Percentiles rank a stretch among this genome's conserved stretches.
phyloP scores from a whole-genome alignment of 1,140 invertebrate genomes.

The Ooceraea biroi region DNA sequence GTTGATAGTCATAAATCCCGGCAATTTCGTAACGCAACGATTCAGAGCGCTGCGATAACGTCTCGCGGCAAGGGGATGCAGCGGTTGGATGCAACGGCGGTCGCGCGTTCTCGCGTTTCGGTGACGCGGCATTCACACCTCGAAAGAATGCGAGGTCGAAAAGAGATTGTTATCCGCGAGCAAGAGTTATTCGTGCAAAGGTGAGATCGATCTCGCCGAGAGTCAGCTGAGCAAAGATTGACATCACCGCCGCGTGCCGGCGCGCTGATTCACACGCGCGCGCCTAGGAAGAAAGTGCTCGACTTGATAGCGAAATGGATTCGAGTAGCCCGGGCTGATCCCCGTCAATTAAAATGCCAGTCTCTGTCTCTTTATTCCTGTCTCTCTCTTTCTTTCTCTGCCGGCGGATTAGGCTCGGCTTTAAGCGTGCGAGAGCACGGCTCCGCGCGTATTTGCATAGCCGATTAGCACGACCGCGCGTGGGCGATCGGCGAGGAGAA shows the following conservation, averaged over 20 bases:
- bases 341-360: constrained; percentile 64
- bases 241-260: constrained; percentile 74
- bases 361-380: too few relatives aligned
- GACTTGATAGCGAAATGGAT: constrained; percentile 57
- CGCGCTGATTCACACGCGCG: constrained; percentile 67
- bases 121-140: constrained; percentile 24
- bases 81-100: constrained; percentile 40
- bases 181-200: constrained; percentile 51
- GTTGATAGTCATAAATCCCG: constrained; percentile 41
- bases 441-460: constrained; percentile 53
- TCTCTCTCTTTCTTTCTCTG: too few relatives aligned
- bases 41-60: constrained; percentile 43
- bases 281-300: constrained; percentile 69
- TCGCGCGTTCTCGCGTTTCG: constrained; percentile 9
- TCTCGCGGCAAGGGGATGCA: not conserved
- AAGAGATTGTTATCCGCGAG: constrained; percentile 34
- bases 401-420: constrained; percentile 31
- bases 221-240: constrained; percentile 73
- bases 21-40: constrained; percentile 36
- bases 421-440: not conserved
- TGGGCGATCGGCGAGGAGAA: constrained; percentile 1
- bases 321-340: constrained; percentile 44
- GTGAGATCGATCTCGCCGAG: constrained; percentile 58
- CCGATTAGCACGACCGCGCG: constrained; percentile 18
- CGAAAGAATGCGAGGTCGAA: constrained; percentile 65